A percentile compares a stretch with the other conserved stretches of the same genome.
Conservation (phyloP, 2,113 vertebrate genomes). For the Elachura formosa region DNA sequence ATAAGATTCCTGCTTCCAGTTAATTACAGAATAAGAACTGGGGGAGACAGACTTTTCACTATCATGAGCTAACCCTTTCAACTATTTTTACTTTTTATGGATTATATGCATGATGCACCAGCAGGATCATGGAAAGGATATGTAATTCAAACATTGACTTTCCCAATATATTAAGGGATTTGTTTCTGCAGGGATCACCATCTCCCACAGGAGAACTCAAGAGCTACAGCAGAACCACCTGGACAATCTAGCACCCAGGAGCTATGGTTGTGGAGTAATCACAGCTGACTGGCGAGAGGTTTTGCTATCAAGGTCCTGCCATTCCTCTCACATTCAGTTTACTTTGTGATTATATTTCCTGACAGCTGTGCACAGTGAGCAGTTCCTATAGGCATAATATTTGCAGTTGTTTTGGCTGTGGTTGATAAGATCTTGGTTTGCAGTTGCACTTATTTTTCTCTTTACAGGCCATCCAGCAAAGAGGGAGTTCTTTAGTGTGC, state of each 20-base stretch:
- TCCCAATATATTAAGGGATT: background rate
- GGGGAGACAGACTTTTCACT: background rate
- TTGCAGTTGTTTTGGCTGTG: background rate
- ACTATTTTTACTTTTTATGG: background rate
- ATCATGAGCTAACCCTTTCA: background rate
- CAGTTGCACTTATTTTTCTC: background rate
- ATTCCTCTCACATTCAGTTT: background rate
- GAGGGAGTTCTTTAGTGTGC: background rate
- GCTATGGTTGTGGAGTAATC: background rate
- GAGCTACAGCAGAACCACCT: background rate
- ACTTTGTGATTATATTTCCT: background rate
- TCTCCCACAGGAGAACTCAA: background rate
- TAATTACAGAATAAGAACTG: background rate
- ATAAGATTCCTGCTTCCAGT: background rate
- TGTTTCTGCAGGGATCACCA: background rate
- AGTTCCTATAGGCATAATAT: background rate
- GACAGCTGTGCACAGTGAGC: background rate
- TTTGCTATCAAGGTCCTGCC: background rate
- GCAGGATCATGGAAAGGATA: background rate
- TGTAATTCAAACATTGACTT: background rate
- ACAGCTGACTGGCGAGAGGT: background rate
- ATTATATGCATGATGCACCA: background rate
- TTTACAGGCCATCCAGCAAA: background rate
- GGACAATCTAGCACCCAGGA: fast-evolving
- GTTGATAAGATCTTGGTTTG: background rate